These are phyloP conservation scores for Sinocyclocheilus anophthalmus DNA, from an alignment of 2,113 vertebrate genomes.

Conservation along the genomic window DNA sequence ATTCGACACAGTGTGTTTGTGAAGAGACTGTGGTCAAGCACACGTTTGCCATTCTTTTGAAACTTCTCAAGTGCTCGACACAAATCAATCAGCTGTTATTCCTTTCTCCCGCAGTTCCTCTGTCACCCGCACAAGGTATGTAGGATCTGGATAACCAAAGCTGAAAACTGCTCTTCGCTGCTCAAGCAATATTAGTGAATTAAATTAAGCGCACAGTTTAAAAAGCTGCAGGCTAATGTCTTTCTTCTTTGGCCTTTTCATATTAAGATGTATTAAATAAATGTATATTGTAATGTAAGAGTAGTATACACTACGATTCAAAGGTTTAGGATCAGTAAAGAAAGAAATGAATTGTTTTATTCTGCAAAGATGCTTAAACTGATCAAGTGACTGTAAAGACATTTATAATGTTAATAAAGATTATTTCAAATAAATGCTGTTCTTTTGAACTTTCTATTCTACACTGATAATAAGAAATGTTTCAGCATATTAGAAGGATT, in stretches of 20 bases:
- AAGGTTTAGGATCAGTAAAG: not conserved
- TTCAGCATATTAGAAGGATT: no score
- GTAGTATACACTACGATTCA: not conserved
- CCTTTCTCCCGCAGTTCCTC: constrained; percentile 92
- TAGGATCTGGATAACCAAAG: constrained; percentile 92
- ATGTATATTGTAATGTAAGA: not conserved
- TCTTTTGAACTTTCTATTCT: no score
- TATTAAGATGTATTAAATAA: not conserved
- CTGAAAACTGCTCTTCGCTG: no score
- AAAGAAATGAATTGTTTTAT: no score
- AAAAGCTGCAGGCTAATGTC: not conserved
- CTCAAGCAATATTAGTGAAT: constrained; percentile 43
- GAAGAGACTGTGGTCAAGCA: constrained; percentile 26
- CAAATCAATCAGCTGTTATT: constrained; percentile 82
- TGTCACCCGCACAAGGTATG: constrained; percentile 89
- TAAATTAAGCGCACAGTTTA: not conserved
- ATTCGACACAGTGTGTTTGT: constrained; percentile 35
- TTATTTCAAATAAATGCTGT: no score
- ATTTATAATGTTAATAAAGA: no score
- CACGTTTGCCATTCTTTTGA: constrained; percentile 16
- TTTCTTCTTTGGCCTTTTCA: not conserved
- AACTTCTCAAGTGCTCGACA: constrained; percentile 26
- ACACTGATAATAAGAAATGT: no score
- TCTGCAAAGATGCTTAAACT: no score
- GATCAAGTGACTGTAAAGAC: no score